These are phyloP conservation scores for Agraylea sexmaculata DNA, from an alignment of 1,140 invertebrate species.

Conservation along the genomic window DNA sequence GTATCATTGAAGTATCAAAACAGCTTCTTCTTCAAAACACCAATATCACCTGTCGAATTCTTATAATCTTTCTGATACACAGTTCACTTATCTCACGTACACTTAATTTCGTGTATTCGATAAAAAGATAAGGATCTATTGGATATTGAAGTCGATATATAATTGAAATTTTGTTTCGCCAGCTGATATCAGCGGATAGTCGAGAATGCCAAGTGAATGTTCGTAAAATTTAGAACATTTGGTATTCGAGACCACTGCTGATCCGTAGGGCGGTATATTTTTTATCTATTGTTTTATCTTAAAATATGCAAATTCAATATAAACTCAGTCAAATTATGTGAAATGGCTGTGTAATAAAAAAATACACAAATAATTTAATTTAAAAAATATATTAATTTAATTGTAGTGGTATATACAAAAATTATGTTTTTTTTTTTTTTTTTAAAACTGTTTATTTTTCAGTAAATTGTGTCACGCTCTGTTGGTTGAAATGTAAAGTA, in stretches of 20 bases:
- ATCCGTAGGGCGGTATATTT: slow-evolving; percentile 2
- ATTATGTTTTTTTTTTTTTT: slow-evolving; percentile 17
- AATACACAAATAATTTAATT: too few relatives aligned
- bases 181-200: slow-evolving; percentile 7
- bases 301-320: too few relatives aligned
- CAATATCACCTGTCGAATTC: not conserved
- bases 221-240: not conserved
- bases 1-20: too few relatives aligned
- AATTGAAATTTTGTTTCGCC: slow-evolving; percentile 4
- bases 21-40: not conserved
- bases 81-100: not conserved
- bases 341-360: too few relatives aligned
- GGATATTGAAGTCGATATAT: slow-evolving; percentile 1
- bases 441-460: not conserved
- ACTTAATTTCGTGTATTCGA: not conserved
- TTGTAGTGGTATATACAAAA: not conserved
- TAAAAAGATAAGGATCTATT: not conserved
- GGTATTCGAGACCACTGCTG: slow-evolving; percentile 18
- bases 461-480: not conserved
- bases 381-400: too few relatives aligned
- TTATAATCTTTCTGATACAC: not conserved
- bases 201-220: slow-evolving; percentile 13
- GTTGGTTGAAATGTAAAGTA: not conserved
- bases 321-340: too few relatives aligned
- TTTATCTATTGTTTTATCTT: slow-evolving; percentile 4